Percentiles rank a stretch among this genome's conserved stretches.
phyloP scores from a whole-genome alignment of 2,797 vertebrate species.

The Pangasius djambal region DNA sequence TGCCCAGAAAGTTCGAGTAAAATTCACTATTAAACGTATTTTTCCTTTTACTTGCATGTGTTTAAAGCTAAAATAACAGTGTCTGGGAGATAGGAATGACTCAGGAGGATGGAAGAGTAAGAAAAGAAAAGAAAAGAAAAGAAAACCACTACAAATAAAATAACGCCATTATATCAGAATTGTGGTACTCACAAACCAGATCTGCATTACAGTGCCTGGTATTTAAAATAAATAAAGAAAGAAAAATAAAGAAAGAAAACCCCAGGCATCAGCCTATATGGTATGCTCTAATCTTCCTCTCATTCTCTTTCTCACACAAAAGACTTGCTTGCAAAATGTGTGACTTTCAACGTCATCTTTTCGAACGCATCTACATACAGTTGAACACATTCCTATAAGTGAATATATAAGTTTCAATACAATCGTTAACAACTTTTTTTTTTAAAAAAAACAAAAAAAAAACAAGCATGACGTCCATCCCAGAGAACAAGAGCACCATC shows the following conservation, averaged over 20 bases:
- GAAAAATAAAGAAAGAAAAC: not conserved
- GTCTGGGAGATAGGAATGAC: slow-evolving; percentile 62
- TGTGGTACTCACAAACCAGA: slow-evolving; percentile 52
- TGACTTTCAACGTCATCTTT: not conserved
- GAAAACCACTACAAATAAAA: slow-evolving; percentile 40
- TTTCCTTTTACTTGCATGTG: not conserved
- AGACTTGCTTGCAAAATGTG: not conserved
- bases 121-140: slow-evolving; percentile 39
- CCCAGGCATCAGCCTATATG: not conserved
- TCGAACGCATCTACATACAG: too few relatives aligned
- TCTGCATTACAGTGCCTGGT: slow-evolving; percentile 62
- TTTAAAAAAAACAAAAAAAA: too few relatives aligned
- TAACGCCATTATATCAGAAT: slow-evolving; percentile 55
- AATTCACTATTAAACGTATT: slow-evolving; percentile 66
- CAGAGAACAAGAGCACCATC: not conserved
- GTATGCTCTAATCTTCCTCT: not conserved
- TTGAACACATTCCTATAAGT: not conserved
- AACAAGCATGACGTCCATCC: not conserved
- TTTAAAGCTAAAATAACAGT: slow-evolving; percentile 52
- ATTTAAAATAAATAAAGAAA: too few relatives aligned
- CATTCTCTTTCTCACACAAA: not conserved
- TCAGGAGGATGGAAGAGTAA: slow-evolving; percentile 33
- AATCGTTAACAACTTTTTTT: not conserved
- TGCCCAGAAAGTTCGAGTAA: slow-evolving; percentile 65
- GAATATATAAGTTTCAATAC: not conserved